Evolutionary conservation across 2,797 vertebrate species (phyloP).

Genomic region (Knipowitschia caucasica): DNA sequence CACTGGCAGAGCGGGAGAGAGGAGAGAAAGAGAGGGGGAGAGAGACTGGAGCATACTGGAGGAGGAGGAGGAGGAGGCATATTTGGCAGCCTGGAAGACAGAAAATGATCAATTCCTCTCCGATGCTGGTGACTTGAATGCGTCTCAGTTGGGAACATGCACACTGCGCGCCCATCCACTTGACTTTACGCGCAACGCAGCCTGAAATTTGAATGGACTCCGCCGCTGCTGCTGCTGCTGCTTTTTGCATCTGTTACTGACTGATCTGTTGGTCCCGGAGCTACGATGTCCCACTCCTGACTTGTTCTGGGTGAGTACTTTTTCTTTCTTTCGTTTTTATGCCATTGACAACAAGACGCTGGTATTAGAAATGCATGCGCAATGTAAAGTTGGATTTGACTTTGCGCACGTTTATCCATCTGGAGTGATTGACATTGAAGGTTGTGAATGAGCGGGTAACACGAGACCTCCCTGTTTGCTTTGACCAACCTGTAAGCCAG

Average conservation of each 20-base stretch:
- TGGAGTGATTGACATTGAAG: background rate
- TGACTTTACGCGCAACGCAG: conserved; percentile 34
- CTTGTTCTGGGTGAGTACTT: conserved; percentile 67
- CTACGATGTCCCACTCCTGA: conserved; percentile 30
- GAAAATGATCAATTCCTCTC: conserved; percentile 49
- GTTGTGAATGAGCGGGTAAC: background rate
- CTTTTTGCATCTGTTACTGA: background rate
- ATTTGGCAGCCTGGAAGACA: conserved; percentile 36
- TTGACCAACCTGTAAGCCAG: conserved; percentile 36
- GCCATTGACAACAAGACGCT: conserved; percentile 6
- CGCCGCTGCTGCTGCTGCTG: too few relatives aligned
- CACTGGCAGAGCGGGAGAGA: conserved; percentile 23
- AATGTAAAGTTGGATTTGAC: conserved; percentile 47
- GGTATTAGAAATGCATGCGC: conserved; percentile 6
- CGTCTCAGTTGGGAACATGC: conserved; percentile 41
- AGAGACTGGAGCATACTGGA: too few relatives aligned
- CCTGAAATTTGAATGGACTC: conserved; percentile 18
- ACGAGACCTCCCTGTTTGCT: background rate
- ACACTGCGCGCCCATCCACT: conserved; percentile 29
- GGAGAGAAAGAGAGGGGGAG: conserved; percentile 20
- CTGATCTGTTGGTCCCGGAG: conserved; percentile 11
- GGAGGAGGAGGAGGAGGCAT: conserved; percentile 21
- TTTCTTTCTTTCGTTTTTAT: too few relatives aligned
- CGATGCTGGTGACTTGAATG: conserved; percentile 42
- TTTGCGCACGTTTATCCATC: conserved; percentile 27